Base-by-base conservation (phyloP, 2,888 invertebrate species). In the Cloeon dipterum region DNA sequence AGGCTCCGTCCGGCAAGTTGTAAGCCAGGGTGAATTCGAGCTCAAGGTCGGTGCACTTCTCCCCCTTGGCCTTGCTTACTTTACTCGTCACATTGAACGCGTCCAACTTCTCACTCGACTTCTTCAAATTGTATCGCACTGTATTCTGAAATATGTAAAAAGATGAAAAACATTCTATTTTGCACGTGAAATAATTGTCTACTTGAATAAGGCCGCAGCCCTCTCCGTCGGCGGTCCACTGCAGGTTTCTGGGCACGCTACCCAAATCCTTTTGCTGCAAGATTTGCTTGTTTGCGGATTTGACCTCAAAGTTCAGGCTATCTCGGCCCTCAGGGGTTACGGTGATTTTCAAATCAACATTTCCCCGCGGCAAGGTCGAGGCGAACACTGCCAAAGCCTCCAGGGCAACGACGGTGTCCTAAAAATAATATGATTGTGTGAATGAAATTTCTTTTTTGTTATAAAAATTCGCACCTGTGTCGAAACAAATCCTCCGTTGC, bases 401-500 rank as follows among this genome's bases (percentile, higher is more conserved):
- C 14, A 72, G 53, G 4, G 66, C 70, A 10, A 70, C 58, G 2
- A 66, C 63, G 1, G 70, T 70, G 45, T 70, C 70, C 59, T 69
- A n/a, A n/a, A n/a, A n/a, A n/a, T n/a, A n/a, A n/a, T n/a, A n/a
- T n/a, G n/a, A n/a, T n/a, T n/a, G n/a, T n/a, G n/a, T n/a, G n/a
- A n/a, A n/a, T n/a, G n/a, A n/a, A n/a, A n/a, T n/a, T n/a, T n/a
- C n/a, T n/a, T n/a, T n/a, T n/a, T n/a, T n/a, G n/a, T n/a, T n/a
- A n/a, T n/a, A n/a, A n/a, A n/a, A n/a, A n/a, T n/a, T 44, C n/a
- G n/a, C n/a, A 69, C 72, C 62, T 76, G 81, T 0, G 82, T 79
- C 2, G 79, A 72, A 1, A 68, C 54, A 47, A 81, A 81, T 2
- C 78, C 79, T 3, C 82, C 82, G 3, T 65, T 56, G 3, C 68